Percentiles rank a stretch among this genome's conserved stretches.
Conservation (phyloP, 2,888 invertebrate genomes). For the Apamea epomidion region DNA sequence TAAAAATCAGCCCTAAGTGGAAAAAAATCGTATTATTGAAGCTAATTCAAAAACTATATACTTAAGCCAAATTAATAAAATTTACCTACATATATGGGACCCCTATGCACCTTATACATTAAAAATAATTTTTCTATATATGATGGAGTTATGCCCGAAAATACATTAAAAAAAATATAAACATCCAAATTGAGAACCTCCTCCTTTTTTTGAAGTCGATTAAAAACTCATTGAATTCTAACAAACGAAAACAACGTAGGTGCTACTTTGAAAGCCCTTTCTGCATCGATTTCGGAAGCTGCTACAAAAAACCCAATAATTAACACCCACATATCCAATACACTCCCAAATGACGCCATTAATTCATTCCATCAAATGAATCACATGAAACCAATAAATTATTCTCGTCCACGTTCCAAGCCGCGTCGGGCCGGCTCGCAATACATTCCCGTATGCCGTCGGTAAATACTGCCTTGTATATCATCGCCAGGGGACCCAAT, state of each 20-base stretch:
- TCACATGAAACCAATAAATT: slow-evolving; percentile 31
- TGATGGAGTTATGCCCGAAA: too few species aligned
- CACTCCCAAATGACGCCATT: slow-evolving; percentile 36
- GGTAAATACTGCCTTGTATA: slow-evolving; percentile 32
- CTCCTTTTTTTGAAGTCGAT: too few species aligned
- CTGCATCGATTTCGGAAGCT: neutral
- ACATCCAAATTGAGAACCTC: too few species aligned
- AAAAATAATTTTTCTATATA: too few species aligned
- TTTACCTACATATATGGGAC: too few species aligned
- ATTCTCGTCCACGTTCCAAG: neutral
- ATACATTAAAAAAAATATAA: too few species aligned
- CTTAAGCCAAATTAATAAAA: too few species aligned
- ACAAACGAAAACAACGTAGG: neutral
- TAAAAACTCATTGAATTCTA: neutral
- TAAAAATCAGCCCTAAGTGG: too few species aligned
- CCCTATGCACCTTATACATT: too few species aligned
- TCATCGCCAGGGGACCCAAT: slow-evolving; percentile 40
- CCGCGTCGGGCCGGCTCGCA: slow-evolving; percentile 13
- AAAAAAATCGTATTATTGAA: too few species aligned
- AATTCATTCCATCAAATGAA: slow-evolving; percentile 26
- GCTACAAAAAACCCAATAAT: neutral
- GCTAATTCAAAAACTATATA: too few species aligned
- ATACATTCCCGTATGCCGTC: slow-evolving; percentile 34
- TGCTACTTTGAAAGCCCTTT: neutral
- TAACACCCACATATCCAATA: neutral